Evolutionary conservation across 2,797 vertebrate species (phyloP), one percentile per base, ranked within the genome.

Genomic region (Rhabdomys pumilio): DNA sequence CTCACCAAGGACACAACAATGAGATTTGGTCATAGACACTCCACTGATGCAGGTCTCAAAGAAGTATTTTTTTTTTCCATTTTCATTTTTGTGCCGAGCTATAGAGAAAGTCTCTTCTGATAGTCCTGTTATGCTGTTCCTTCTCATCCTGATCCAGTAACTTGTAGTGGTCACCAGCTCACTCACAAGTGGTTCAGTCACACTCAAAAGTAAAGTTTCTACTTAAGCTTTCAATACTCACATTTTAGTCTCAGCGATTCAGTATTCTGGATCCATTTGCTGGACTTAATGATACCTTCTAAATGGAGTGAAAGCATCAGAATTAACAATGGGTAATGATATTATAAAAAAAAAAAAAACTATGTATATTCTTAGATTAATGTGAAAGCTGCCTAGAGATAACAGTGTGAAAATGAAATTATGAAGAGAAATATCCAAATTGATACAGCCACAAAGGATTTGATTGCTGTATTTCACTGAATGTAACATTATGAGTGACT

Each of bases 251-350:
- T 97, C 89, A 94, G 14, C 13, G 83, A 91, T 82, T 79, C 98
- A 97, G 91, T 94, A 97, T 88, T 55, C 96, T 96, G 72, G 97
- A 93, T 81, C 95, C 96, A 73, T 89, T 94, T 44, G n/a, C 95
- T 91, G 96, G 97, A 67, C 94, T 96, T 91, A 97, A 91, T 0
- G 97, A 96, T 59, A 96, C 93, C 75, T 97, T 97, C 98, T 98
- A 94, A 63, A 91, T 76, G 41, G 22, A 11, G 3, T 29, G 59
- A 67, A 80, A 57, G 55, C 6, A 94, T 69, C n/a, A 84, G 20
- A 77, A 47, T n/a, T 65, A 9, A 90, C 14, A 90, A 5, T 82
- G 41, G 92, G 13, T 50, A 84, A 47, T 20, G 59, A 38, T 19
- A 84, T 2, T 38, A 29, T 67, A 17, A 24, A 69, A 76, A 76